Percentiles rank a stretch among this genome's conserved stretches.
These are phyloP conservation scores for Phengaris alcon DNA, from an alignment of 2,888 invertebrate genomes.

Conservation along the genomic window DNA sequence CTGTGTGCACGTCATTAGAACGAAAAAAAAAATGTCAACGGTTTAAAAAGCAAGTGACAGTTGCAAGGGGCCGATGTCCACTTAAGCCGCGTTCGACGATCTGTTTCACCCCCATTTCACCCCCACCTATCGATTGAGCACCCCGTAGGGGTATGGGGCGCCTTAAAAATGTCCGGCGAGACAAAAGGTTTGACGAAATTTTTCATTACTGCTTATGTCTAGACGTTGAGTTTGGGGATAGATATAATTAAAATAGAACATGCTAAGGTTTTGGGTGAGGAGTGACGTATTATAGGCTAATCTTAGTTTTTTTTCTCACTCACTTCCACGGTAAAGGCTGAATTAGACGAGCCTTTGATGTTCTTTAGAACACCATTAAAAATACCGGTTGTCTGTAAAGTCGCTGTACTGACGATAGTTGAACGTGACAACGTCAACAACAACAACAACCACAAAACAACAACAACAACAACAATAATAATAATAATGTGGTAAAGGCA, in stretches of 20 bases:
- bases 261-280: background rate
- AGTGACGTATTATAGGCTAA: background rate
- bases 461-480: too few species aligned
- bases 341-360: too few species aligned
- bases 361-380: too few species aligned
- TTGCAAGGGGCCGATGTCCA: conserved; percentile 44
- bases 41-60: conserved; percentile 41
- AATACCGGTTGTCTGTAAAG: too few species aligned
- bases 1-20: conserved; percentile 8
- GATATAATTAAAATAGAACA: background rate
- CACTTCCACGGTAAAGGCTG: too few species aligned
- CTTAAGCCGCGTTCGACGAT: conserved; percentile 46
- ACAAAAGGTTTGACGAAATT: conserved; percentile 57
- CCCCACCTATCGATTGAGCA: conserved; percentile 61
- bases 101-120: conserved; percentile 36
- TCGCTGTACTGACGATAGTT: too few species aligned
- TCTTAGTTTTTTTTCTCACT: too few species aligned
- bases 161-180: conserved; percentile 61
- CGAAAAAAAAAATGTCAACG: conserved; percentile 38
- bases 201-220: conserved; percentile 42
- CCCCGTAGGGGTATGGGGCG: conserved; percentile 49
- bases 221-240: conserved; percentile 32
- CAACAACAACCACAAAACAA: too few species aligned
- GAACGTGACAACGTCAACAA: too few species aligned
- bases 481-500: too few species aligned